Evolutionary conservation across 2,797 vertebrate genomes (phyloP).

Genomic region (Bradypus variegatus): DNA sequence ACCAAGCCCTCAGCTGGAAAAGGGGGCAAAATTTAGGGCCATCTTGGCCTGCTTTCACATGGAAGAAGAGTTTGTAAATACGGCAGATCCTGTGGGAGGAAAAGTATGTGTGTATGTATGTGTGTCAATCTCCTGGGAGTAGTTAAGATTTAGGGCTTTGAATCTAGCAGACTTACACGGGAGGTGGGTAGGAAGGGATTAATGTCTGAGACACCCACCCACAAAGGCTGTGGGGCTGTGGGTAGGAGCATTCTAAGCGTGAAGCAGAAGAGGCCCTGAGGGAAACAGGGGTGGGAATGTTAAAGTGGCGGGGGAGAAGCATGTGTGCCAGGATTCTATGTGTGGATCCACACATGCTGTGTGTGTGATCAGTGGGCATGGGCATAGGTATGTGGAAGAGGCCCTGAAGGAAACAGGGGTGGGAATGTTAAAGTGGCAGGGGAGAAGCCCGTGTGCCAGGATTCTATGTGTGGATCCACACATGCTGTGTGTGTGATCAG

Average conservation of each 20-base stretch:
- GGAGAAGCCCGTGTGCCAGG: not conserved
- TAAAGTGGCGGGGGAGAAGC: not conserved
- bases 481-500: not conserved
- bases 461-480: not conserved
- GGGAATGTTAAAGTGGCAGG: not conserved
- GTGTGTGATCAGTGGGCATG: not conserved
- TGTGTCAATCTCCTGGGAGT: not conserved
- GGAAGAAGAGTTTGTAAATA: slow-evolving; percentile 46
- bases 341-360: not conserved
- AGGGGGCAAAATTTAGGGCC: not conserved
- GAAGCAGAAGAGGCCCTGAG: not conserved
- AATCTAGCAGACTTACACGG: slow-evolving; percentile 36
- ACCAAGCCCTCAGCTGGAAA: slow-evolving; percentile 1
- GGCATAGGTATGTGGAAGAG: no score
- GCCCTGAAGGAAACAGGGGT: not conserved
- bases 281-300: not conserved
- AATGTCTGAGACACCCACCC: slow-evolving; percentile 47
- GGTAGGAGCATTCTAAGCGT: slow-evolving; percentile 27
- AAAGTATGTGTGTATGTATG: not conserved
- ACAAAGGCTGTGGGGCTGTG: not conserved
- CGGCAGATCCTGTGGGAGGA: not conserved
- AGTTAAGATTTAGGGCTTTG: slow-evolving; percentile 42
- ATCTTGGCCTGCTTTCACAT: not conserved
- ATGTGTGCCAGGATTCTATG: not conserved
- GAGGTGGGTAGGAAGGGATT: slow-evolving; percentile 38